phyloP scores from a whole-genome alignment of 2,797 vertebrate species.

The Perdix hodgsoniae region DNA sequence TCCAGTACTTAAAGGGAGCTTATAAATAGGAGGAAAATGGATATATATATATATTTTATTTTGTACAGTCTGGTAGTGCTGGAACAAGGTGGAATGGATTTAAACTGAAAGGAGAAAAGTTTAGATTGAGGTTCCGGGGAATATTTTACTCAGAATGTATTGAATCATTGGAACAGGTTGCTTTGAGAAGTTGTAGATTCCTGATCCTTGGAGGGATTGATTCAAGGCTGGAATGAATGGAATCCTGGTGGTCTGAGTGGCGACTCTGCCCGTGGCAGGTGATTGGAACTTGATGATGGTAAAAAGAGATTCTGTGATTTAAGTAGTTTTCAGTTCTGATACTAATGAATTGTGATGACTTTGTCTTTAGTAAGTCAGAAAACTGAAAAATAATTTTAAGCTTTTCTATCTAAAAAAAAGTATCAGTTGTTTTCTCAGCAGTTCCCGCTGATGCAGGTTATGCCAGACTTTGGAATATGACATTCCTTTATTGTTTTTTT shows the following conservation, averaged over 20 bases:
- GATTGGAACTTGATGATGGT: background rate
- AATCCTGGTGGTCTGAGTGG: background rate
- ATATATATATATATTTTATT: too few relatives aligned
- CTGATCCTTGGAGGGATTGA: background rate
- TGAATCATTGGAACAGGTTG: background rate
- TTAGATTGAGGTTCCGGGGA: background rate
- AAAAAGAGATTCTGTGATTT: background rate
- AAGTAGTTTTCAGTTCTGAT: constrained; percentile 3
- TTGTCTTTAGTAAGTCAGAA: constrained; percentile 1
- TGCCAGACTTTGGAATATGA: constrained; percentile 13
- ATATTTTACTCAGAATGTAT: background rate
- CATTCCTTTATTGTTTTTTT: constrained; percentile 27
- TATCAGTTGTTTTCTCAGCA: constrained; percentile 16
- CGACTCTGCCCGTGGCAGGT: too few relatives aligned
- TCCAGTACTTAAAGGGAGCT: background rate
- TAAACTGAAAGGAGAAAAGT: background rate
- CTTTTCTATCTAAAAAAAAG: constrained; percentile 35
- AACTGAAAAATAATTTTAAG: constrained; percentile 48
- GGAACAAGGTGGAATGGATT: background rate
- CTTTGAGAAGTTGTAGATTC: background rate
- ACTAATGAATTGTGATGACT: background rate
- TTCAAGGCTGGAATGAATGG: background rate
- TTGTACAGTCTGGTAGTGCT: too few relatives aligned
- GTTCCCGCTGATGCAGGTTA: constrained; percentile 23
- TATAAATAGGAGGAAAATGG: background rate